Conservation (phyloP, 2,797 vertebrate genomes). For the Acrossocheilus fasciatus region DNA sequence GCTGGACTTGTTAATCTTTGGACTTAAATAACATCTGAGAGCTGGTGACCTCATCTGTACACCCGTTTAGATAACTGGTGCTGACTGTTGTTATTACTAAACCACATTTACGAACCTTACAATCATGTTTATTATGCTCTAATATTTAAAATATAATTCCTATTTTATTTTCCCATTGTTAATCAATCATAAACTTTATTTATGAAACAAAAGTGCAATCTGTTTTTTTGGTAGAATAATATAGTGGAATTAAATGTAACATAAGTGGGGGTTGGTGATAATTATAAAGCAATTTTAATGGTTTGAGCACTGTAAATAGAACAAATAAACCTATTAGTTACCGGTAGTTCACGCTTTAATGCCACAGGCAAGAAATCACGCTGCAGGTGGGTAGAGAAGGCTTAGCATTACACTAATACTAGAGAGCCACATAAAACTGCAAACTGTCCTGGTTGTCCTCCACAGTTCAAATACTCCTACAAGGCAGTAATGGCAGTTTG, state of each 20-base stretch:
- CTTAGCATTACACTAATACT: constrained; percentile 13
- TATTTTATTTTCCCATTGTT: neutral
- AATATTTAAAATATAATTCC: neutral
- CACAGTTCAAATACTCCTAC: neutral
- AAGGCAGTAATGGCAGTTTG: no score
- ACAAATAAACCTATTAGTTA: constrained; percentile 33
- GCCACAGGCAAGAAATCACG: neutral
- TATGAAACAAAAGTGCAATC: neutral
- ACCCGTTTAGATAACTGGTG: neutral
- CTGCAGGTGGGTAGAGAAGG: neutral
- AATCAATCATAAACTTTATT: neutral
- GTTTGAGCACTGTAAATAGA: neutral
- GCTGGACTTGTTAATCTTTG: neutral
- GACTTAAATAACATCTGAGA: constrained; percentile 1
- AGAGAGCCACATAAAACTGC: constrained; percentile 7
- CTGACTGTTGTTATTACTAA: neutral
- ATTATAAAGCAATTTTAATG: neutral
- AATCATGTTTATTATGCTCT: neutral
- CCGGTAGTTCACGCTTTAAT: neutral
- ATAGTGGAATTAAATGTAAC: neutral
- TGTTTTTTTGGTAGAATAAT: neutral
- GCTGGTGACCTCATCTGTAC: constrained; percentile 13
- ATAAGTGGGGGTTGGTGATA: neutral
- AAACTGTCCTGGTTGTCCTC: neutral
- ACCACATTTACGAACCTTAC: neutral